Evolutionary conservation across 2,113 vertebrate species (phyloP).

Genomic region (Charadrius vociferus): DNA sequence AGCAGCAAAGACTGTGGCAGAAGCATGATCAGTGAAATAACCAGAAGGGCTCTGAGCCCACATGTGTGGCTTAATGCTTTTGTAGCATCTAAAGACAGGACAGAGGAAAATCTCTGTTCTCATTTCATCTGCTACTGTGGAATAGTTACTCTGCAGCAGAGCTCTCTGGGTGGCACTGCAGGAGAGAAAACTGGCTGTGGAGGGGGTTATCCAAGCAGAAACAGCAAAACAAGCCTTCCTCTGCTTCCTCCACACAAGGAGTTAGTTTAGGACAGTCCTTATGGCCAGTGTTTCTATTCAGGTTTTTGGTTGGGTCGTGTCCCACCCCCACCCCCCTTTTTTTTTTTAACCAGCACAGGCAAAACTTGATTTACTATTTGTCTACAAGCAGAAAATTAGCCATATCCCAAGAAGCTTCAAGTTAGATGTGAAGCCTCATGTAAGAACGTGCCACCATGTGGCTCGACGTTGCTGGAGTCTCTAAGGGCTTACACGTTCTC

Average conservation of each 20-base stretch:
- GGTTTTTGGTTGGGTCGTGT: neutral
- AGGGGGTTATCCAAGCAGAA: neutral
- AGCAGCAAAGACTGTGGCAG: neutral
- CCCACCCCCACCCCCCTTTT: too few relatives aligned
- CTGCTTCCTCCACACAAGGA: neutral
- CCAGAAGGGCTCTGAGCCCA: neutral
- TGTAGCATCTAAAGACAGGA: neutral
- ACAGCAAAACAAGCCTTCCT: neutral
- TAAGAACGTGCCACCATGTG: rapidly evolving
- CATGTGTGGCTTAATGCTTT: rapidly evolving
- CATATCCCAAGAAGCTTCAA: neutral
- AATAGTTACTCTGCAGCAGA: neutral
- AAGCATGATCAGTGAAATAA: neutral
- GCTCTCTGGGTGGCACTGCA: neutral
- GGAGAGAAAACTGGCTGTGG: neutral
- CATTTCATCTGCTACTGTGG: neutral
- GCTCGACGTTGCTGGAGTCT: neutral
- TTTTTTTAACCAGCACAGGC: neutral
- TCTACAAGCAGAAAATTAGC: neutral
- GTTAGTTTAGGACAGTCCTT: neutral
- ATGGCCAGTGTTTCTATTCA: neutral
- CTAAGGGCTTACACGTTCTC: rapidly evolving
- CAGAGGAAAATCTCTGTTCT: neutral
- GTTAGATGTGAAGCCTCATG: neutral
- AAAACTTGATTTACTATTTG: neutral